Conservation (phyloP, 2,888 invertebrate genomes). For the Cryptophagus acutangulus region DNA sequence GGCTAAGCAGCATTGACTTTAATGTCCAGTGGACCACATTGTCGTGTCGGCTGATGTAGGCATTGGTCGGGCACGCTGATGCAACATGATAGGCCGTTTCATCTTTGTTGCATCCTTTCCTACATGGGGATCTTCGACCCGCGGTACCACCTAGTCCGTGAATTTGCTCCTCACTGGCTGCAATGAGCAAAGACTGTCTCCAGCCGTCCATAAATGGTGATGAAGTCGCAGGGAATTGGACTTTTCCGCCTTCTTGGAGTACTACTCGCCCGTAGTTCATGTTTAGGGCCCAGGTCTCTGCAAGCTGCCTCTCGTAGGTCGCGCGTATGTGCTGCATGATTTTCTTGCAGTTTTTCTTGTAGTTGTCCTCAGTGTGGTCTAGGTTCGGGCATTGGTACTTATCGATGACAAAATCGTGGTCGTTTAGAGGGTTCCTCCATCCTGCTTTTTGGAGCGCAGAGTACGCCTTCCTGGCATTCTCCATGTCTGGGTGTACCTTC, state of each 20-base stretch:
- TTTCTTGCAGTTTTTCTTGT: background rate
- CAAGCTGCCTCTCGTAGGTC: background rate
- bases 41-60: background rate
- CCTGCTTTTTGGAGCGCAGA: conserved; percentile 12
- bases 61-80: background rate
- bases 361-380: background rate
- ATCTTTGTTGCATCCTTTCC: no score
- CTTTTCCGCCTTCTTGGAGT: background rate
- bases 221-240: background rate
- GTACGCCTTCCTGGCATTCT: conserved; percentile 9
- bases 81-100: background rate
- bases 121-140: background rate
- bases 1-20: background rate
- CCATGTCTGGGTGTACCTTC: conserved; percentile 9
- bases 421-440: conserved; percentile 13
- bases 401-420: conserved; percentile 11
- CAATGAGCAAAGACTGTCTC: background rate
- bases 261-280: background rate
- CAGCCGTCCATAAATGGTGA: background rate
- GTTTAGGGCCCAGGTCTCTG: background rate
- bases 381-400: conserved; percentile 4
- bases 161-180: background rate
- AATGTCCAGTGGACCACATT: background rate
- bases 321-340: background rate
- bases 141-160: background rate